Evolutionary conservation across 2,797 vertebrate species (phyloP), one percentile per base, ranked within the genome.

Genomic region (Dendrocincla tyrannina): DNA sequence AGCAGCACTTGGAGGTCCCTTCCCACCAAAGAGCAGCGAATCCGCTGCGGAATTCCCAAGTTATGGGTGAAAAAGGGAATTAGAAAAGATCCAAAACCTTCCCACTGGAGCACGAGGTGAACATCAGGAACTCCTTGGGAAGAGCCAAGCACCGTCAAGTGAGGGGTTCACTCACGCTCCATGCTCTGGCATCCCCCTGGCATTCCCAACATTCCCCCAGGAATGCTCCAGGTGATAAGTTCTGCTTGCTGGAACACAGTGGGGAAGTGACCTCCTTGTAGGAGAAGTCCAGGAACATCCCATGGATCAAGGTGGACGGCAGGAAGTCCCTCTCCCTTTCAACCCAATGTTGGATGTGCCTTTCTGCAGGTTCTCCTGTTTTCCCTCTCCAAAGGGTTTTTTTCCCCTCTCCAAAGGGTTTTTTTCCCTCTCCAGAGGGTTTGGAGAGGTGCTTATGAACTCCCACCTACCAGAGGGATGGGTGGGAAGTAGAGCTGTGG

Each of bases 341-440:
- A 63, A 7, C 14, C 5, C 41, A 56, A 25, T 0, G 0, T 0
- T 11, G 27, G 25, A 24, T 13, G 4, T 1, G 4, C 4, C 5
- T 46, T 63, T 28, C 19, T 44, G 59, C 9, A 39, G 5, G 22
- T 55, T 62, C n/a, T 85, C 60, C 55, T 35, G 0, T 17, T 37
- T 62, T 44, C 18, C 42, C 42, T 44, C 18, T 58, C 32, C 39
- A 35, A 13, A 64, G 42, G 42, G 42, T 18, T 42, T 42, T 42
- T 10, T 42, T 18, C 41, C 41, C 41, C 39, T 41, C 39, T 41
- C 39, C 39, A 41, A 42, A 16, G 41, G 41, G 41, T 42, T 42
- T 42, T 42, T 42, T 42, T 17, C 42, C 42, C 42, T 44, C 42
- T 44, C 42, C 42, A 44, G 19, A 20, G 11, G 9, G 11, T n/a